phyloP scores from a whole-genome alignment of 37 sponge, comb jelly and placozoan genomes.

The Lycopodina hypogea region DNA sequence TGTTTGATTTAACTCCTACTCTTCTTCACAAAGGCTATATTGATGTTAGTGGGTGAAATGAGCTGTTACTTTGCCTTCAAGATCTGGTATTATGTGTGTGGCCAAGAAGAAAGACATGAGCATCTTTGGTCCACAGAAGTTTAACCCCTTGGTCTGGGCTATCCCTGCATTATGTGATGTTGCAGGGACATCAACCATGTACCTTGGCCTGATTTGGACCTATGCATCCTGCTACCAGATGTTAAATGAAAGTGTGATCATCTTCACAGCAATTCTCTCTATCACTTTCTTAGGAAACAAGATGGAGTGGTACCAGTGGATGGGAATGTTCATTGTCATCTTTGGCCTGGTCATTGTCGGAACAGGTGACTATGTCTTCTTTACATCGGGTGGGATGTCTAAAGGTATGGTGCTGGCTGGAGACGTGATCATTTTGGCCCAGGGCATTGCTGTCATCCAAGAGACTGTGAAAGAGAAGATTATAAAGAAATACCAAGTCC shows the following conservation, averaged over 20 bases:
- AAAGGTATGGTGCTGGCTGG: slow-evolving; percentile 62
- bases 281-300: slow-evolving; percentile 77
- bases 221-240: slow-evolving; percentile 95
- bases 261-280: slow-evolving; percentile 94
- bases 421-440: slow-evolving; percentile 89
- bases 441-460: slow-evolving; percentile 84
- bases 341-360: slow-evolving; percentile 90
- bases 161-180: slow-evolving; percentile 92
- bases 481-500: slow-evolving; percentile 85
- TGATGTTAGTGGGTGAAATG: slow-evolving; percentile 95
- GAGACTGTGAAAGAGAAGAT: slow-evolving; percentile 90
- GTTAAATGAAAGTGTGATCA: slow-evolving; percentile 92
- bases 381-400: slow-evolving; percentile 10
- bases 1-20: too few relatives aligned
- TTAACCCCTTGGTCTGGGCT: slow-evolving; percentile 90
- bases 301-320: slow-evolving; percentile 70
- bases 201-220: slow-evolving; percentile 92
- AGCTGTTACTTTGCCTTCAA: slow-evolving; percentile 85
- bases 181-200: slow-evolving; percentile 85
- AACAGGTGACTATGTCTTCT: slow-evolving; percentile 68
- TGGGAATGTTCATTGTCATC: slow-evolving; percentile 89
- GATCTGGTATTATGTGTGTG: slow-evolving; percentile 43
- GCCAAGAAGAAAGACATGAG: slow-evolving; percentile 47
- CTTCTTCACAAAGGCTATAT: slow-evolving; percentile 52
- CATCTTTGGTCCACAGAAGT: slow-evolving; percentile 72